These are phyloP conservation scores for Umimayanthus kanabou DNA, from an alignment of 92 coral and sea anemone genomes.

Conservation along the genomic window DNA sequence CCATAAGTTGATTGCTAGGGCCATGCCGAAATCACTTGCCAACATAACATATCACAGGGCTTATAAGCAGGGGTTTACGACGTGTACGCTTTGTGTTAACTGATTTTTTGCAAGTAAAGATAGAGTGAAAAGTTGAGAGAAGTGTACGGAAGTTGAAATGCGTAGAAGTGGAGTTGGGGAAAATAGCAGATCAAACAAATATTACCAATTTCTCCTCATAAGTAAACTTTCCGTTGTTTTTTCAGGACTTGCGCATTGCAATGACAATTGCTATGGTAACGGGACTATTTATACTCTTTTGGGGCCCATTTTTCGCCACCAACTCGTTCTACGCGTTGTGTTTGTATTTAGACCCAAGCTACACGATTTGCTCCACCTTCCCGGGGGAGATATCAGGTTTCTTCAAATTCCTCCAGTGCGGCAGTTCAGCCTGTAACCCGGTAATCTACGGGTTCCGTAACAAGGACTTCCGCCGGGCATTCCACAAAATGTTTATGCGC, in stretches of 20 bases:
- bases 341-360: neutral
- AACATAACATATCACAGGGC: too few relatives aligned
- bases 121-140: neutral
- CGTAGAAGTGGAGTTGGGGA: too few relatives aligned
- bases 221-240: neutral
- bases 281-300: slow-evolving; percentile 70
- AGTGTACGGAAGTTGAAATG: neutral
- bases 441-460: slow-evolving; percentile 81
- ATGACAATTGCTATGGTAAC: slow-evolving; percentile 85
- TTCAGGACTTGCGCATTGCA: slow-evolving; percentile 81
- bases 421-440: slow-evolving; percentile 80
- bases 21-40: too few relatives aligned
- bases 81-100: too few relatives aligned
- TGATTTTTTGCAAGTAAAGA: too few relatives aligned
- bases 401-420: slow-evolving; percentile 77
- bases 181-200: too few relatives aligned
- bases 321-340: slow-evolving; percentile 66
- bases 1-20: too few relatives aligned
- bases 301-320: slow-evolving; percentile 77
- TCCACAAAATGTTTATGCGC: slow-evolving; percentile 67
- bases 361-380: slow-evolving; percentile 18
- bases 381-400: slow-evolving; percentile 30
- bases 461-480: slow-evolving; percentile 72
- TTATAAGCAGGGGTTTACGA: too few relatives aligned
- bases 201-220: neutral